Evolutionary conservation across 2,113 vertebrate genomes (phyloP), one percentile per base, ranked within the genome.

Genomic region (Lota lota): DNA sequence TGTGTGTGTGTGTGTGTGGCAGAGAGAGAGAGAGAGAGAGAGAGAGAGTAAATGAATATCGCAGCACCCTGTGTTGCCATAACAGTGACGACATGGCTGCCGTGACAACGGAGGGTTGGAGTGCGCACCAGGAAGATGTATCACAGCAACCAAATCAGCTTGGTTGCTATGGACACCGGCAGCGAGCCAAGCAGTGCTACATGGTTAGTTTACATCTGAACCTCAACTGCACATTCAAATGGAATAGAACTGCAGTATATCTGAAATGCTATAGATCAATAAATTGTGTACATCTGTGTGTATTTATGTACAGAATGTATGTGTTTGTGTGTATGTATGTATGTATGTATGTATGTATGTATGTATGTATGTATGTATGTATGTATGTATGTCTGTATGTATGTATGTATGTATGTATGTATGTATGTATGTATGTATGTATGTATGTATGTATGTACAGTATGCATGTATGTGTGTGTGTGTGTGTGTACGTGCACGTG

Each of bases 181-280:
- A 88, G 90, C 93, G 93, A 92, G 93, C 92, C 94, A 94, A 93
- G 88, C 90, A 92, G 90, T 28, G 24, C 24, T 28, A 3, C 24
- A 2, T 5, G 28, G 4, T 33, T 33, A 5, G 28, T 33, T 33
- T 33, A 33, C 28, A 33, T 33, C 28, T 33, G 28, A 92, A 91
- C 92, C 93, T 92, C 91, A 79, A 84, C 83, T 82, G 85, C 92
- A 87, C 88, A 93, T 87, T 88, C 90, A 92, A 93, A 89, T 83
- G 83, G 88, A 87, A 93, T 90, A 88, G 90, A 92, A 88, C 89
- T 69, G 65, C 89, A 33, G 28, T 33, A 6, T 4, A 33, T 85
- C 88, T 84, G 83, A 93, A 92, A 94, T 93, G 93, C 94, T 94
- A 94, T 94, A 93, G 92, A 90, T 78, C 94, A 94, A 94, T 94